Conservation (phyloP, 1,140 invertebrate species). For the Solen grandis region DNA sequence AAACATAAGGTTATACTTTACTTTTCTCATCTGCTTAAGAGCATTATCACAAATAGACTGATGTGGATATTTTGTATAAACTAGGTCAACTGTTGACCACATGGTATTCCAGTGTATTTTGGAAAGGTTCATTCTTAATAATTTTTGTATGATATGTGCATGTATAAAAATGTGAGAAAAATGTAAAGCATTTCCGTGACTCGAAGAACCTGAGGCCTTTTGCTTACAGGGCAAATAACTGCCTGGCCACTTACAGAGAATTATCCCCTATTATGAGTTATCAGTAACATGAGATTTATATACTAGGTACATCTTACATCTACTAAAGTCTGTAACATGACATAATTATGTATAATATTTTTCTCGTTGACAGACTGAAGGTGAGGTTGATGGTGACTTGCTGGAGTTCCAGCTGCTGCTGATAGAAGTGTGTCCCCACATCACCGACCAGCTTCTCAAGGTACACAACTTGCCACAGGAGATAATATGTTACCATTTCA, state of each 20-base stretch:
- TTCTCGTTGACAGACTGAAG: neutral
- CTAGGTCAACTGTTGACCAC: no score
- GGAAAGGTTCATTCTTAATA: no score
- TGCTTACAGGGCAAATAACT: no score
- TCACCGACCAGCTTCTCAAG: conserved; percentile 57
- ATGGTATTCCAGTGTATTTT: no score
- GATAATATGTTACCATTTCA: neutral
- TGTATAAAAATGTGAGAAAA: no score
- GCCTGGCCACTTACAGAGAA: neutral
- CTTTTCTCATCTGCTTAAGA: no score
- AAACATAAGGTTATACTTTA: no score
- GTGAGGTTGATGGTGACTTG: conserved; percentile 44
- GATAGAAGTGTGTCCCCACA: conserved; percentile 57
- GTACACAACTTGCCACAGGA: conserved; percentile 31
- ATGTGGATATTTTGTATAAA: no score
- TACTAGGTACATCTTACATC: neutral
- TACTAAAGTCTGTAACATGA: neutral
- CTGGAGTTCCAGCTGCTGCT: conserved; percentile 70
- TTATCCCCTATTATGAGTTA: neutral
- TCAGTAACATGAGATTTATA: neutral
- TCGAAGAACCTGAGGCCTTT: no score
- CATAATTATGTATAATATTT: neutral
- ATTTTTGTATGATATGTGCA: no score
- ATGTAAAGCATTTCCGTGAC: no score
- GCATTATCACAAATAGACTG: no score